A percentile compares a stretch with the other conserved stretches of the same genome.
Conservation (phyloP, 2,113 vertebrate species). For the Pyxicephalus adspersus region DNA sequence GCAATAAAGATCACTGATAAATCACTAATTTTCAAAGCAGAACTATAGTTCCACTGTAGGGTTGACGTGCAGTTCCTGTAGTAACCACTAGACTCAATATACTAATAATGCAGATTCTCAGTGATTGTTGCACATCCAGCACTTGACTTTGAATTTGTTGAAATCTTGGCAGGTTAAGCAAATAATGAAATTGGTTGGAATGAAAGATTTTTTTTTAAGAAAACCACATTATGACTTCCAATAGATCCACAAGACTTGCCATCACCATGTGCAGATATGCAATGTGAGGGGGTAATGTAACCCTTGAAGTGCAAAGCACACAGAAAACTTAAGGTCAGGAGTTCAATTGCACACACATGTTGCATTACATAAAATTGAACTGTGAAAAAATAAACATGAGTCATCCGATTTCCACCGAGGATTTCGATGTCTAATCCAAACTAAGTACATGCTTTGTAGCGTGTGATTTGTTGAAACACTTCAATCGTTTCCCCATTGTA, state of each 20-base stretch:
- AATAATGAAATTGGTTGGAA: constrained; percentile 23
- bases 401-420: constrained; percentile 50
- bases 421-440: constrained; percentile 45
- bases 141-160: background rate
- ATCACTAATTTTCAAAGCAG: no score
- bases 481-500: constrained; percentile 48
- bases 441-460: constrained; percentile 41
- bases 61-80: background rate
- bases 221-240: constrained; percentile 2
- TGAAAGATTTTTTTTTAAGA: constrained; percentile 1
- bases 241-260: constrained; percentile 2
- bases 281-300: constrained; percentile 36
- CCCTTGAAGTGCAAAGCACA: constrained; percentile 43
- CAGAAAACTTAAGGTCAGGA: constrained; percentile 27
- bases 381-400: constrained; percentile 52
- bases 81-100: background rate
- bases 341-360: constrained; percentile 54
- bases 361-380: constrained; percentile 47
- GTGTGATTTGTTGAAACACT: constrained; percentile 55
- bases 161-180: constrained; percentile 9
- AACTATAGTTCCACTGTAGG: no score
- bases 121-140: background rate
- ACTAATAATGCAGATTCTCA: constrained; percentile 6
- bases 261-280: constrained; percentile 16
- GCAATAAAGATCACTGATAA: no score